These are phyloP conservation scores for Dolichotis patagonum DNA, from an alignment of 2,113 vertebrate genomes.

Conservation along the genomic window DNA sequence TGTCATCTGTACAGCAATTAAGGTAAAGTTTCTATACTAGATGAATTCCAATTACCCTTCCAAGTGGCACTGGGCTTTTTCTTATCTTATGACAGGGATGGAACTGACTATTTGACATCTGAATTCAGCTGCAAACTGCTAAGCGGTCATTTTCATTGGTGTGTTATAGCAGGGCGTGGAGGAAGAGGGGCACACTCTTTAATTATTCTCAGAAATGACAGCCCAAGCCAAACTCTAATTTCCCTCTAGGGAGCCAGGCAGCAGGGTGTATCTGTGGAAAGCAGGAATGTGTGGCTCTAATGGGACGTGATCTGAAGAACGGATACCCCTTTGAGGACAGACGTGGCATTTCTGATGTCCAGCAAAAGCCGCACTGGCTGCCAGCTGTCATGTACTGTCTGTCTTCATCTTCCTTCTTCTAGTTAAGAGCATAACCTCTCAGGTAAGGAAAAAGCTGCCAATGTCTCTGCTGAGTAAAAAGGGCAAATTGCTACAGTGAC, in stretches of 20 bases:
- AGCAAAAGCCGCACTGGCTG: not conserved
- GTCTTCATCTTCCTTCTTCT: not conserved
- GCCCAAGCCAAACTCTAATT: not conserved
- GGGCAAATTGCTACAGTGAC: not conserved
- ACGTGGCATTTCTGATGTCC: not conserved
- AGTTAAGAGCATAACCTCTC: not conserved
- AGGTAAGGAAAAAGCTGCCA: not conserved
- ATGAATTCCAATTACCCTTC: not conserved
- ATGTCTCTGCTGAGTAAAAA: not conserved
- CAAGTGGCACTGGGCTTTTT: not conserved
- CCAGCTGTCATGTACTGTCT: not conserved
- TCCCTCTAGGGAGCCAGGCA: not conserved
- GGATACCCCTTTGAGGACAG: not conserved
- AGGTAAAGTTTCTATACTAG: not conserved
- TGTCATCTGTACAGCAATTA: not conserved
- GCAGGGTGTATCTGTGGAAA: accelerated
- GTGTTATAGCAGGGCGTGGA: not conserved
- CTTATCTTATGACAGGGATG: not conserved
- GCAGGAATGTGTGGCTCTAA: not conserved
- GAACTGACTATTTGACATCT: not conserved
- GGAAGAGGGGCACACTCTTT: not conserved
- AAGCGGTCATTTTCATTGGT: not conserved
- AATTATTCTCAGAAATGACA: not conserved
- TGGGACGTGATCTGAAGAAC: not conserved
- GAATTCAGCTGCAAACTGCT: not conserved